Evolutionary conservation across 2,113 vertebrate genomes (phyloP).

Genomic region (Rana temporaria): DNA sequence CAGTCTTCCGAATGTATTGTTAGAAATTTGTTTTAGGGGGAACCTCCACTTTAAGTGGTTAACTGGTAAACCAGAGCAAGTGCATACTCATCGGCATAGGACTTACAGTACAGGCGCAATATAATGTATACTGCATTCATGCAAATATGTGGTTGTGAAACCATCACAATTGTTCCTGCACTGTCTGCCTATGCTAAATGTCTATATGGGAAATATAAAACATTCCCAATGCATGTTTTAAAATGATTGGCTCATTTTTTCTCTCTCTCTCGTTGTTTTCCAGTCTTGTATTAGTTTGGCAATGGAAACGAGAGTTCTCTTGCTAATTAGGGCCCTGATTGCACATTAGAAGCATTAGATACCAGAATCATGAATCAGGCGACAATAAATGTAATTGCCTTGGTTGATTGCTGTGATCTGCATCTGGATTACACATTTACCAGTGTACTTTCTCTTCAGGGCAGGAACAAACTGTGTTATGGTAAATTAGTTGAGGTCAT

Average conservation of each 20-base stretch:
- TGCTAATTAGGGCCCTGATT: constrained; percentile 51
- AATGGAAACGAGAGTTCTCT: constrained; percentile 27
- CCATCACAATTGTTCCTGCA: too few species aligned
- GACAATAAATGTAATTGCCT: constrained; percentile 53
- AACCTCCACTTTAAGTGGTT: too few species aligned
- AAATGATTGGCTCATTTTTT: constrained; percentile 13
- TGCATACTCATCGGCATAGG: too few species aligned
- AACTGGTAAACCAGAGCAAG: too few species aligned
- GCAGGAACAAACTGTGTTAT: constrained; percentile 37
- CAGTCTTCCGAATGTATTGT: too few species aligned
- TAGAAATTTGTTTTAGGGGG: too few species aligned
- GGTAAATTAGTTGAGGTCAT: constrained; percentile 35
- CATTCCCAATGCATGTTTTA: constrained; percentile 4
- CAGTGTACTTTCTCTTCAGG: constrained; percentile 48
- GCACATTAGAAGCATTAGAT: constrained; percentile 49
- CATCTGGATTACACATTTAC: constrained; percentile 55
- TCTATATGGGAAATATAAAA: too few species aligned
- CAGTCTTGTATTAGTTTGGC: constrained; percentile 25
- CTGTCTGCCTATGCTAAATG: too few species aligned
- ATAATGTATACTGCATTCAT: too few species aligned
- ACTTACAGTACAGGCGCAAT: too few species aligned
- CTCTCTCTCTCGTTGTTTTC: constrained; percentile 24
- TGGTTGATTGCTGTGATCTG: constrained; percentile 53
- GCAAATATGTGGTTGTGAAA: too few species aligned
- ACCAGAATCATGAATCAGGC: constrained; percentile 48